Evolutionary conservation across 2,113 vertebrate genomes (phyloP).

Genomic region (Cairina moschata): DNA sequence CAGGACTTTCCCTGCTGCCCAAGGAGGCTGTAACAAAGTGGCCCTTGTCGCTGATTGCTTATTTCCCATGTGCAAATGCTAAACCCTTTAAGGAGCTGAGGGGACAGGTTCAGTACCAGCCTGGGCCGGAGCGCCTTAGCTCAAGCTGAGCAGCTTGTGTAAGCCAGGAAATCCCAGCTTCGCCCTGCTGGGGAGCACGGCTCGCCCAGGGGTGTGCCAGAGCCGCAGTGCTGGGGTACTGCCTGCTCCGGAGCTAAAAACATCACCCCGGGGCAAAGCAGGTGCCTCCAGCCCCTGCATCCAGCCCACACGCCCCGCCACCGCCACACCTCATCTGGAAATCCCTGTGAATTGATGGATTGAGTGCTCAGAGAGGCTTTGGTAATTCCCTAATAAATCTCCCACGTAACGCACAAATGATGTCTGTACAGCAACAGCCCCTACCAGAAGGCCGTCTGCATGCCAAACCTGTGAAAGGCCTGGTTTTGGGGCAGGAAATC

Average conservation of each 20-base stretch:
- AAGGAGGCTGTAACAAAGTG: neutral
- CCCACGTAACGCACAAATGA: neutral
- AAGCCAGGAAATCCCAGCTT: constrained; percentile 27
- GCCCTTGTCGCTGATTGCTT: constrained; percentile 30
- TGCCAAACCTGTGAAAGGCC: neutral
- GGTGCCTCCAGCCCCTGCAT: neutral
- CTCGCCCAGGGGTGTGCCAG: neutral
- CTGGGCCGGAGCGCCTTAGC: neutral
- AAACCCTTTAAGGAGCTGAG: constrained; percentile 21
- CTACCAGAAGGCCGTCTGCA: neutral
- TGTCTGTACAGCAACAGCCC: neutral
- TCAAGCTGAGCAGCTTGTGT: neutral
- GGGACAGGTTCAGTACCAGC: constrained; percentile 5
- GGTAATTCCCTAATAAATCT: neutral
- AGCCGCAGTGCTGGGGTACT: neutral
- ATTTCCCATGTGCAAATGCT: neutral
- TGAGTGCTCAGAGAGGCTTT: neutral
- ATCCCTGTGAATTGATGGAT: fast-evolving
- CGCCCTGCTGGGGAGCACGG: fast-evolving
- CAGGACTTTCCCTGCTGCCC: neutral
- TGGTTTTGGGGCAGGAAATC: constrained; percentile 27
- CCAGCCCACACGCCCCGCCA: neutral
- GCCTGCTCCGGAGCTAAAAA: neutral
- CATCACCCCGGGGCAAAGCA: neutral
- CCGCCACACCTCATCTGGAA: neutral